Base-by-base conservation (phyloP, 2,888 invertebrate genomes). In the Drosophila pegasa region DNA sequence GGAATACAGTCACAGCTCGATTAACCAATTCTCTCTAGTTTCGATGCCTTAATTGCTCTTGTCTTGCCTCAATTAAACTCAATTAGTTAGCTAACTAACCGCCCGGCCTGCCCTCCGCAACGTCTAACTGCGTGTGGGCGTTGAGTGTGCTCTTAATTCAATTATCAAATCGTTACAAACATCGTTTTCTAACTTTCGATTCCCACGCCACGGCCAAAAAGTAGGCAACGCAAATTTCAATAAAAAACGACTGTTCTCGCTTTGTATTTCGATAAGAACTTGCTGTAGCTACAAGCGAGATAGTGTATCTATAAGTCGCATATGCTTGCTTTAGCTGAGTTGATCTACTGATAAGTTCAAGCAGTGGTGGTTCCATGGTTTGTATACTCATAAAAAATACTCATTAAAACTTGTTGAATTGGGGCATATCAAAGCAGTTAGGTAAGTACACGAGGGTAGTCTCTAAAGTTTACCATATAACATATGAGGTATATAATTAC, bases 101-200 rank as follows among this genome's bases (percentile, higher is more conserved):
- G 31, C 50, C 40, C 6, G 7, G 25, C 22, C 25, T 33, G 9
- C n/a, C n/a, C 35, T 3, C 37, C n/a, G 25, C 27, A 9, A 27
- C 16, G 52, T 12, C 67, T 59, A 63, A 58, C 54, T 58, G 35
- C 22, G 67, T 68, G 87, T 88, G 71, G 84, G 84, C 87, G 87
- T 87, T 79, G 67, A 81, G 40, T 76, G 69, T 60, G 59, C 52
- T 70, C 60, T 87, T 86, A 86, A 86, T 86, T 86, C 81, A 88
- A 86, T 86, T 87, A 87, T 66, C 20, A 41, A 58, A 43, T 41
- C 37, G 57, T 56, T 56, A 64, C 61, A 72, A 55, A 56, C 35
- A 52, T 45, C 40, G 45, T n/a, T 55, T 45, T 43, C 38, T 41
- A 35, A 38, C 27, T 20, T 38, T 33, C 5, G 10, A 25, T 20